These are phyloP conservation scores for Adela reaumurella DNA, from an alignment of 2,888 invertebrate species.

Conservation along the genomic window DNA sequence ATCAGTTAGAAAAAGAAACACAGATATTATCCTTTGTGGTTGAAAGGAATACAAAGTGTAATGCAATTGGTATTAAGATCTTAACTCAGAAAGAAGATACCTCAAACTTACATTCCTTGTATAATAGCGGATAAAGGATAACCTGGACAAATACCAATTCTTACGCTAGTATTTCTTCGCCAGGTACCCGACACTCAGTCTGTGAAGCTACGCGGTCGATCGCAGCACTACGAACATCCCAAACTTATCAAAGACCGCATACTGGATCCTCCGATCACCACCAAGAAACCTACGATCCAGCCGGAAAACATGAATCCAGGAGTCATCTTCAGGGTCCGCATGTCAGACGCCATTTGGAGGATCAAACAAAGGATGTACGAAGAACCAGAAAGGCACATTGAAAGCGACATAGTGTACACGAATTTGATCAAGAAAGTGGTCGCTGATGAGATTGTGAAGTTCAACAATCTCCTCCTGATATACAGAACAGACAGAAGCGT, in stretches of 20 bases:
- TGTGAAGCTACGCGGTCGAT: slow-evolving; percentile 29
- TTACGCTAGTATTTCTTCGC: too few relatives aligned
- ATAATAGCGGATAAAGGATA: too few relatives aligned
- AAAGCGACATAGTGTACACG: slow-evolving; percentile 45
- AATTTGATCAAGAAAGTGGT: slow-evolving; percentile 46
- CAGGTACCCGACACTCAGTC: too few relatives aligned
- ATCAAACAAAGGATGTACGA: slow-evolving; percentile 49
- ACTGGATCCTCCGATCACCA: slow-evolving; percentile 33
- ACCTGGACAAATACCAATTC: too few relatives aligned
- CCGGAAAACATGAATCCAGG: slow-evolving; percentile 49
- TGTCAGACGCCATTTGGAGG: slow-evolving; percentile 44
- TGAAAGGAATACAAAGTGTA: too few relatives aligned
- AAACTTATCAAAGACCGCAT: slow-evolving; percentile 40
- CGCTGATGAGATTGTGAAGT: slow-evolving; percentile 45
- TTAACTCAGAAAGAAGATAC: too few relatives aligned
- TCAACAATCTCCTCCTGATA: slow-evolving; percentile 41
- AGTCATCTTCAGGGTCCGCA: slow-evolving; percentile 41
- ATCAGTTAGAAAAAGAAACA: too few relatives aligned
- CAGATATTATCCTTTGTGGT: too few relatives aligned
- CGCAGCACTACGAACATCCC: slow-evolving; percentile 42
- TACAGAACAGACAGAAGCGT: slow-evolving; percentile 45
- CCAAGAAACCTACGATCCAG: slow-evolving; percentile 28
- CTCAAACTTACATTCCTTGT: too few relatives aligned
- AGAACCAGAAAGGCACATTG: slow-evolving; percentile 42
- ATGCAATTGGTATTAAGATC: too few relatives aligned